Conservation (phyloP, 2,888 invertebrate species). For the Psococerastis gibbosa region DNA sequence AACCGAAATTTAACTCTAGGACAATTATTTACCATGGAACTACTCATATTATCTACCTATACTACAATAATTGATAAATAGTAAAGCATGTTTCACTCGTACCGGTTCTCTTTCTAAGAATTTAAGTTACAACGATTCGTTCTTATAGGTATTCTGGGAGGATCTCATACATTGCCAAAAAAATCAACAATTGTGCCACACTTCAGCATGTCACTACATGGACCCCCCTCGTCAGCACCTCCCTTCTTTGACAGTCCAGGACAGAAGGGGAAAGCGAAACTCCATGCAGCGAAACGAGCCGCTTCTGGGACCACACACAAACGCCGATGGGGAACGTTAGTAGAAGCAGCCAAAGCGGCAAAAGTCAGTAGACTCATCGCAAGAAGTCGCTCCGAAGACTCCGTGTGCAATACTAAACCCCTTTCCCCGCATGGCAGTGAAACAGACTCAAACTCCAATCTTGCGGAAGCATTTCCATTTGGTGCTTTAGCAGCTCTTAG, state of each 20-base stretch:
- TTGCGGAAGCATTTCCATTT: conserved; percentile 23
- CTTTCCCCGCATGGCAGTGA: conserved; percentile 37
- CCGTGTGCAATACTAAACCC: conserved; percentile 40
- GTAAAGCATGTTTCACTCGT: too few relatives aligned
- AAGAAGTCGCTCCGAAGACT: conserved; percentile 61
- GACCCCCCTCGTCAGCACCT: conserved; percentile 17
- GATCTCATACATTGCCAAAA: conserved; percentile 6
- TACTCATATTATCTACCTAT: neutral
- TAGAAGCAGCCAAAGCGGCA: conserved; percentile 69
- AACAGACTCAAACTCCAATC: conserved; percentile 50
- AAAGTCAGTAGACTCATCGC: conserved; percentile 63
- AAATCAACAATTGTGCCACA: conserved; percentile 14
- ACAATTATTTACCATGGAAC: neutral
- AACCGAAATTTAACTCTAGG: too few relatives aligned
- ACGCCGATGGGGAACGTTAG: conserved; percentile 39
- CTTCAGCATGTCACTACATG: conserved; percentile 15
- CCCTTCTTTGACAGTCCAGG: conserved; percentile 13
- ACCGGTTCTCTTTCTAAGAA: too few relatives aligned
- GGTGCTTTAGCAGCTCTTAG: conserved; percentile 51
- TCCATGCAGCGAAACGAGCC: neutral
- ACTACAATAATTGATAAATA: too few relatives aligned
- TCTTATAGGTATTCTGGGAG: conserved; percentile 2
- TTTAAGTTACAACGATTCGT: too few relatives aligned
- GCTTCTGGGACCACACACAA: conserved; percentile 20
- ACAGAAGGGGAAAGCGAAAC: conserved; percentile 15